Evolutionary conservation across 2,113 vertebrate genomes (phyloP).

Genomic region (Tiliqua scincoides): DNA sequence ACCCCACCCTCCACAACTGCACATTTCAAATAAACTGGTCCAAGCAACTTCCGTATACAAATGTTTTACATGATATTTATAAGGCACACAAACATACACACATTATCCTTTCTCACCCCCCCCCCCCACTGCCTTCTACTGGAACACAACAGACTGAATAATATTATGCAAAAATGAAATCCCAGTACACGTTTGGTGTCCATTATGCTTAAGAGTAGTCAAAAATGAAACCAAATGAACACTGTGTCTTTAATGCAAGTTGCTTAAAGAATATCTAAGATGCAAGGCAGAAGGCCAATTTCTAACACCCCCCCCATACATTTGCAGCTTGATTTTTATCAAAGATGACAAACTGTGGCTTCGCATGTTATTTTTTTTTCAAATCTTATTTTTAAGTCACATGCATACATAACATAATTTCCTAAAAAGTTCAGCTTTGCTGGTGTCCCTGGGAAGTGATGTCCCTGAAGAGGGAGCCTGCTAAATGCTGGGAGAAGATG

Average conservation of each 20-base stretch:
- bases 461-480: too few species aligned
- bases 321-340: too few species aligned
- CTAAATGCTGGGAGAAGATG: background rate
- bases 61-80: too few species aligned
- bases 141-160: too few species aligned
- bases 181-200: too few species aligned
- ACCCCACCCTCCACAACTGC: too few species aligned
- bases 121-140: background rate
- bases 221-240: background rate
- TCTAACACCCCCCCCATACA: background rate
- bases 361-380: background rate
- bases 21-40: background rate
- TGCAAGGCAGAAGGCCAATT: background rate
- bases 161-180: background rate
- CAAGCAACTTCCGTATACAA: constrained; percentile 14
- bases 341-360: too few species aligned
- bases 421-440: background rate
- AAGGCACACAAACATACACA: too few species aligned
- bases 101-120: too few species aligned
- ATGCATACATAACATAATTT: too few species aligned
- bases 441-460: background rate
- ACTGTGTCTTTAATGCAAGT: background rate
- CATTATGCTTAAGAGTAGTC: too few species aligned
- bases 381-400: background rate
- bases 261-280: background rate